phyloP scores from a whole-genome alignment of 2,113 vertebrate genomes.

The Tenebrosternarchus preto region DNA sequence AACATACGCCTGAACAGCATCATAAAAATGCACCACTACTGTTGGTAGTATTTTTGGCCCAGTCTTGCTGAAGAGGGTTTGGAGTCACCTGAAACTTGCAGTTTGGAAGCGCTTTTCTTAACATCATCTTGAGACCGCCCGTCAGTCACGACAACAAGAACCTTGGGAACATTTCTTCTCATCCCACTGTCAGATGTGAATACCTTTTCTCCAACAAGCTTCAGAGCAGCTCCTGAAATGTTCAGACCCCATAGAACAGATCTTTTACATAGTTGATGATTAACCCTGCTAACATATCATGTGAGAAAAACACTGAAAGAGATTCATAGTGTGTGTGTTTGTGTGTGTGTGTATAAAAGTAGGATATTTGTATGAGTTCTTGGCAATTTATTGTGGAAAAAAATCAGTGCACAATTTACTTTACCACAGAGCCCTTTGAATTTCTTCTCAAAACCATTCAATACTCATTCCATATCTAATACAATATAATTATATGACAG shows the following conservation, averaged over 20 bases:
- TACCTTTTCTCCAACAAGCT: conserved; percentile 91
- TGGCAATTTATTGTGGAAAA: background rate
- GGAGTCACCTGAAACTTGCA: conserved; percentile 89
- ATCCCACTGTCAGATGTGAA: conserved; percentile 91
- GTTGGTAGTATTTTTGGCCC: background rate
- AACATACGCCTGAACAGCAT: background rate
- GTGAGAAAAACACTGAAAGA: background rate
- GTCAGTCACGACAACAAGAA: conserved; percentile 95
- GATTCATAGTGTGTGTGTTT: background rate
- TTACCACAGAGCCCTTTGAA: background rate
- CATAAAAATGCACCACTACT: background rate
- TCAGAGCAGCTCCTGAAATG: conserved; percentile 84
- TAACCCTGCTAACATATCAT: background rate
- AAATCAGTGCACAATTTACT: too few species aligned
- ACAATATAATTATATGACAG: background rate
- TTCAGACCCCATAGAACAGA: background rate
- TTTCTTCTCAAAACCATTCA: background rate
- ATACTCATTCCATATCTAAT: background rate
- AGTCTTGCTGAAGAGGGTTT: background rate
- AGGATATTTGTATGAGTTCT: background rate
- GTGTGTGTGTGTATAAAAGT: background rate
- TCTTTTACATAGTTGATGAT: background rate
- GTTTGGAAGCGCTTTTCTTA: conserved; percentile 86
- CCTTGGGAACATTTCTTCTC: conserved; percentile 93
- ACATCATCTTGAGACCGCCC: conserved; percentile 97